phyloP scores from a whole-genome alignment of 2,797 vertebrate species.

The Rallus crepitans region DNA sequence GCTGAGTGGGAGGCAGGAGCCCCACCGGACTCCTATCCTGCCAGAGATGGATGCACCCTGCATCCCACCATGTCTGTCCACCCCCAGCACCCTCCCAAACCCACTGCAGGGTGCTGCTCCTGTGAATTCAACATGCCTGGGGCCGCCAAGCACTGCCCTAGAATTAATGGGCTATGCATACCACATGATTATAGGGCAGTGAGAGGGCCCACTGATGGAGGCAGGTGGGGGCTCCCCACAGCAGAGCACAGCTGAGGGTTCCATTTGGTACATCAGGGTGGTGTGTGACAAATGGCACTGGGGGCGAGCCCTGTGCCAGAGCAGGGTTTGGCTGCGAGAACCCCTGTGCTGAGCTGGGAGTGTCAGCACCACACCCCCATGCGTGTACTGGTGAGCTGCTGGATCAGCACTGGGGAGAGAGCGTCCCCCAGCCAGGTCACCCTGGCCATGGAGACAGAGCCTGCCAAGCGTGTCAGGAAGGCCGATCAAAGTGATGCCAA shows the following conservation, averaged over 20 bases:
- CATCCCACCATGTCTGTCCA: rapidly evolving
- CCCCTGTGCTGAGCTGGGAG: neutral
- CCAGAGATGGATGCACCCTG: rapidly evolving
- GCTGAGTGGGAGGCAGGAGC: neutral
- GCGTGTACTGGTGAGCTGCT: rapidly evolving
- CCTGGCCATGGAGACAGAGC: rapidly evolving
- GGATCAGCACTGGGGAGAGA: rapidly evolving
- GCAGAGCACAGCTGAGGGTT: rapidly evolving
- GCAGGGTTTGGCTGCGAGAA: neutral
- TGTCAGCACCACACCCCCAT: neutral
- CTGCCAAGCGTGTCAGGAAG: neutral
- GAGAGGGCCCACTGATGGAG: neutral
- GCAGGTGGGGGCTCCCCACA: neutral
- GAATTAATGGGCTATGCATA: neutral
- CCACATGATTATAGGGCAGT: neutral
- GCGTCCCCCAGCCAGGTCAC: neutral
- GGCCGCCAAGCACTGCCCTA: neutral
- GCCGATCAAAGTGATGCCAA: neutral
- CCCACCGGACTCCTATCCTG: rapidly evolving
- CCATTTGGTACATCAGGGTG: neutral
- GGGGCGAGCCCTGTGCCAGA: neutral
- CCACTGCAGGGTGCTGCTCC: neutral
- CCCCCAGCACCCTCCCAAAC: neutral
- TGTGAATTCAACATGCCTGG: neutral
- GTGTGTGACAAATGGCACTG: neutral